Base-by-base conservation (phyloP, 2,113 vertebrate species). In the Dinomys branickii region DNA sequence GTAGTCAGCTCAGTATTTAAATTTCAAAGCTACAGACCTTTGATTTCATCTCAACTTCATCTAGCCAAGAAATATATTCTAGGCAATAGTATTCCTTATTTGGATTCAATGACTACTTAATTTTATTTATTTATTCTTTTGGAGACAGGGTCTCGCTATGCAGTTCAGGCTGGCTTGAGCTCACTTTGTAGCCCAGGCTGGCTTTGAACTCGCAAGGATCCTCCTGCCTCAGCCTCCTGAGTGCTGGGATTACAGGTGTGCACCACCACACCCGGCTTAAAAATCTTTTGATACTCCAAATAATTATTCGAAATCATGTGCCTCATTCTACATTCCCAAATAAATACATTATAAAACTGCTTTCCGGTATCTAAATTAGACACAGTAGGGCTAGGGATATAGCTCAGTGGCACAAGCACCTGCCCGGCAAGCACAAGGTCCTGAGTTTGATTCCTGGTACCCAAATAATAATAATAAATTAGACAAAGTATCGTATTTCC, bases 341-440 rank as follows among this genome's bases (percentile, higher is more conserved):
- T 83, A 73, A 91, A 90, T 47, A 93, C 19, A 84, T 4, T 81
- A 63, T 80, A 95, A 96, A 95, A 63, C 71, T 91, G 52, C 33
- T 92, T 90, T 89, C 56, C 9, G 47, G 47, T 50, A 9, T 50
- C 47, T 50, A 50, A 50, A 50, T 50, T 50, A 50, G 47, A 50
- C 47, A 50, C 47, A 50, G 47, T 50, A 50, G 47, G 47, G 47
- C 47, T 9, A 9, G 47, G 47, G 47, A 50, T 50, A 50, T 50
- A 50, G 47, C 47, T 9, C 47, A 50, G 47, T 50, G 47, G 47
- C 47, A 50, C 47, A 50, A 50, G 47, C 47, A 9, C 47, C 47
- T 50, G 47, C 47, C 47, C 9, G 47, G 47, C 47, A 50, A 50
- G 47, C 47, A 50, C 47, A 50, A 50, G 47, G 47, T 50, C 47